phyloP scores from a whole-genome alignment of 1,140 invertebrate genomes.

The Leptinotarsa defecta region DNA sequence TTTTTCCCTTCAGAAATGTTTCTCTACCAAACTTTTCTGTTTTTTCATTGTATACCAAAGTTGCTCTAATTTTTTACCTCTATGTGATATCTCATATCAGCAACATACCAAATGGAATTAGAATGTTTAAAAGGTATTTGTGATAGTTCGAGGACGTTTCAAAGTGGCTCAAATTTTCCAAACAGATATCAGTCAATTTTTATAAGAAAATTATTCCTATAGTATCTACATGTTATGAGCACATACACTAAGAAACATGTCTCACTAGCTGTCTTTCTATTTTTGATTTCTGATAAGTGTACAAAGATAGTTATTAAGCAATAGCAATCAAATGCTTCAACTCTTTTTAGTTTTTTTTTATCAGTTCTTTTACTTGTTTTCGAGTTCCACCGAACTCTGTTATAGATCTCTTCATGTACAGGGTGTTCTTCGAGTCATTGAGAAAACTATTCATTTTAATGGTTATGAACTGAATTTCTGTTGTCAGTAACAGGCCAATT shows the following conservation, averaged over 20 bases:
- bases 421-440: background rate
- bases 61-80: no score
- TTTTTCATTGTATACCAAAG: no score
- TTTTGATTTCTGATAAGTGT: slow-evolving; percentile 28
- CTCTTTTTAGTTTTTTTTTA: slow-evolving; percentile 19
- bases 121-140: no score
- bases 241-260: slow-evolving; percentile 25
- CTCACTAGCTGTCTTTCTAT: slow-evolving; percentile 29
- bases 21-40: no score
- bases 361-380: background rate
- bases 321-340: background rate
- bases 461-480: slow-evolving; percentile 18
- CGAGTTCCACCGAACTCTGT: background rate
- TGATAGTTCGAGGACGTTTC: background rate
- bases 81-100: no score
- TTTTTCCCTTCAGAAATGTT: no score
- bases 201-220: slow-evolving; percentile 8
- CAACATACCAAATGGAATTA: no score
- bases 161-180: background rate
- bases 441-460: background rate
- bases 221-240: slow-evolving; percentile 13
- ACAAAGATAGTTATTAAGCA: slow-evolving; percentile 38
- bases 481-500: no score
- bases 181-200: slow-evolving; percentile 13
- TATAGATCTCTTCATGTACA: background rate